phyloP scores from a whole-genome alignment of 1,140 invertebrate species.

The Wasmannia auropunctata region DNA sequence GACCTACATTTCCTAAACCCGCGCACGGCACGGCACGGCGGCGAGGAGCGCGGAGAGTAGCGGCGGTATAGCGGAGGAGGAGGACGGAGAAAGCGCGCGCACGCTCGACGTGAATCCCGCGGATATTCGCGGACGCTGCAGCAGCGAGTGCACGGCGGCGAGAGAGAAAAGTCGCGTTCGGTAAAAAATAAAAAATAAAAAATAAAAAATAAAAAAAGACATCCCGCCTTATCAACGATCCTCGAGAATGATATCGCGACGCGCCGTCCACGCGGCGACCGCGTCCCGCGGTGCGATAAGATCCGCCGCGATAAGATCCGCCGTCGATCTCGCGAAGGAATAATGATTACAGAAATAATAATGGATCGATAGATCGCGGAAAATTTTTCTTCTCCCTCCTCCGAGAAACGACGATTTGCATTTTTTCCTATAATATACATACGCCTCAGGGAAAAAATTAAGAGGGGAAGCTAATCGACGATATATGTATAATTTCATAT shows the following conservation, averaged over 20 bases:
- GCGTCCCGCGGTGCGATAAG: background rate
- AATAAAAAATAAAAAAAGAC: too few relatives aligned
- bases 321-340: background rate
- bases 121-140: background rate
- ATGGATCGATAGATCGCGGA: background rate
- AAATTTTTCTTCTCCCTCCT: background rate
- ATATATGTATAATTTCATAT: too few relatives aligned
- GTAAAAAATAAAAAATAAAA: too few relatives aligned
- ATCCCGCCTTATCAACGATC: background rate
- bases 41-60: background rate
- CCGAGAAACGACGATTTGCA: background rate
- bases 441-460: background rate
- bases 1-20: constrained; percentile 59
- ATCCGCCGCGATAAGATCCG: background rate
- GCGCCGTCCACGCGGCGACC: background rate
- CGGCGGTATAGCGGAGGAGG: background rate
- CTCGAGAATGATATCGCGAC: background rate
- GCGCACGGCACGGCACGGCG: background rate
- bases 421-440: background rate
- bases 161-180: too few relatives aligned
- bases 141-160: background rate
- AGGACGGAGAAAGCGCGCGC: constrained; percentile 48
- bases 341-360: background rate
- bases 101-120: background rate
- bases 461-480: background rate